These are phyloP conservation scores for Aphrophora alni DNA, from an alignment of 2,888 invertebrate genomes.

Conservation along the genomic window DNA sequence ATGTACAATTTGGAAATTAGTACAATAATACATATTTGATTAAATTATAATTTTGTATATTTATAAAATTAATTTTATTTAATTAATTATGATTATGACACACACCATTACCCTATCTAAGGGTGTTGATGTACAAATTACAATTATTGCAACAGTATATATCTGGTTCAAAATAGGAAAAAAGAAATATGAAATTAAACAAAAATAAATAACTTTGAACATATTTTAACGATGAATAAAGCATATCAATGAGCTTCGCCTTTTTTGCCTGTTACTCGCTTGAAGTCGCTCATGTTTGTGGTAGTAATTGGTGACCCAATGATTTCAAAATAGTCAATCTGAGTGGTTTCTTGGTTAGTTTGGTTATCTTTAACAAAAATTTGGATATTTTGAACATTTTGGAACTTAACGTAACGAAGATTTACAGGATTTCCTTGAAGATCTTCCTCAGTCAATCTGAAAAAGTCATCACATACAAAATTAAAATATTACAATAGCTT, in stretches of 20 bases:
- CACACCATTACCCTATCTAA: too few species aligned
- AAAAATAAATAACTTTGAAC: not conserved
- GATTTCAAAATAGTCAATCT: slow-evolving; percentile 86
- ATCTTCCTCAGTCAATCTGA: slow-evolving; percentile 71
- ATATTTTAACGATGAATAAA: too few species aligned
- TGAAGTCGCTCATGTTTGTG: slow-evolving; percentile 97
- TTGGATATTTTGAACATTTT: slow-evolving; percentile 95
- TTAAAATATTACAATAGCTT: too few species aligned
- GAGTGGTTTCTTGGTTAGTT: slow-evolving; percentile 82
- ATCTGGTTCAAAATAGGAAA: too few species aligned
- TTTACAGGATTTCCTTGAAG: slow-evolving; percentile 82
- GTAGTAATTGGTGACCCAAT: slow-evolving; percentile 91
- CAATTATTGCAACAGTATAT: too few species aligned
- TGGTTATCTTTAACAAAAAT: slow-evolving; percentile 91
- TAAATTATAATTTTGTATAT: too few species aligned
- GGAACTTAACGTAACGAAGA: slow-evolving; percentile 96
- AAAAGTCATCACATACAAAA: not conserved
- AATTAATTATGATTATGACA: too few species aligned
- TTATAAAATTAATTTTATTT: too few species aligned
- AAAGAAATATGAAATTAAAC: too few species aligned
- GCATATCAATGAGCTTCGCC: slow-evolving; percentile 54
- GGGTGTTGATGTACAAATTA: too few species aligned
- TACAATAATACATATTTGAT: too few species aligned
- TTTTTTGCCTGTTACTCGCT: slow-evolving; percentile 90
- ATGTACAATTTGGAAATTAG: too few species aligned